These are phyloP conservation scores for Passerina amoena DNA, from an alignment of 2,113 vertebrate genomes.

Conservation along the genomic window DNA sequence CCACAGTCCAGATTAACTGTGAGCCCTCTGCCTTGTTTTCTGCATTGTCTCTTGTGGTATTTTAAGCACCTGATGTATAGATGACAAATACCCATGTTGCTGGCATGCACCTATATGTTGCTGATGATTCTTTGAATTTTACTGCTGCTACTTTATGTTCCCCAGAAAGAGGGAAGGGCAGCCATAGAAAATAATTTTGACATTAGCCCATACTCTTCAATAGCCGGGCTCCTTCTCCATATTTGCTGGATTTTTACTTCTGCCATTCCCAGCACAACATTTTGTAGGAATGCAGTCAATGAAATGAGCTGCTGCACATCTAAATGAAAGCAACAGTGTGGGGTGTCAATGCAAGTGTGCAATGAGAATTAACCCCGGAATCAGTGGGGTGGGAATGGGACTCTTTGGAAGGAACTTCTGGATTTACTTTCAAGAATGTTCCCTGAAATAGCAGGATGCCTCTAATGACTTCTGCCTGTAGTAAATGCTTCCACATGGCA, in stretches of 20 bases:
- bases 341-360: neutral
- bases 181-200: neutral
- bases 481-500: neutral
- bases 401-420: neutral
- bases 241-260: neutral
- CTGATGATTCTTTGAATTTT: neutral
- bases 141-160: neutral
- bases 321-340: neutral
- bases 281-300: neutral
- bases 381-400: neutral
- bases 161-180: neutral
- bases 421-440: neutral
- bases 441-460: neutral
- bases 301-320: neutral
- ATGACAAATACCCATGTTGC: neutral
- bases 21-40: neutral
- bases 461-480: neutral
- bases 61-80: neutral
- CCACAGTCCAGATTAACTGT: neutral
- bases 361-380: neutral
- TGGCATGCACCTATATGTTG: neutral
- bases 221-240: neutral
- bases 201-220: neutral
- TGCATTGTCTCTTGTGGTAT: neutral
- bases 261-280: neutral